These are phyloP conservation scores for Limosa lapponica DNA, from an alignment of 2,797 vertebrate genomes.

Conservation along the genomic window DNA sequence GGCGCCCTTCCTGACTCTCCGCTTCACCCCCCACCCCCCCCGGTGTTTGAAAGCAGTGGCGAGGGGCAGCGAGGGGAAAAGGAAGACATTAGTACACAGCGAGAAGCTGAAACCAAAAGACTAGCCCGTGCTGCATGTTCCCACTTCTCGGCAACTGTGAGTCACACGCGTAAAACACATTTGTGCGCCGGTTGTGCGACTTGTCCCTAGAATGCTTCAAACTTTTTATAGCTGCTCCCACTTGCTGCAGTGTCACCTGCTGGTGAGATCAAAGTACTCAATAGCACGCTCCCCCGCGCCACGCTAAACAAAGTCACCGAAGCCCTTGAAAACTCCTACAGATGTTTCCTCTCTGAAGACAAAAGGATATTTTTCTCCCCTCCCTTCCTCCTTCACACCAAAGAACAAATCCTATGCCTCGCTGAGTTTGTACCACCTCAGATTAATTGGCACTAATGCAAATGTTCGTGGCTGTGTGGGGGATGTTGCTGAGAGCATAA, in stretches of 20 bases:
- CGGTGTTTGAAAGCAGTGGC: neutral
- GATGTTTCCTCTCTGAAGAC: conserved; percentile 51
- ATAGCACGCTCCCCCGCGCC: conserved; percentile 42
- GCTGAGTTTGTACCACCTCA: conserved; percentile 48
- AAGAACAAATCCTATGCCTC: conserved; percentile 53
- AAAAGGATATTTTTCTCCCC: conserved; percentile 44
- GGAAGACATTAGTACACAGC: neutral
- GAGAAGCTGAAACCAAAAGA: conserved; percentile 20
- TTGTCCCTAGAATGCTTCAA: conserved; percentile 37
- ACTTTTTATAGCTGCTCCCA: conserved; percentile 65
- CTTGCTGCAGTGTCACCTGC: conserved; percentile 73
- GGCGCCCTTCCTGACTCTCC: neutral
- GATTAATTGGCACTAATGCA: conserved; percentile 63
- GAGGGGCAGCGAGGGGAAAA: neutral
- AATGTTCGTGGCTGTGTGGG: conserved; percentile 39
- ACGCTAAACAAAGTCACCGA: conserved; percentile 35
- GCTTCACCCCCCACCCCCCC: neutral
- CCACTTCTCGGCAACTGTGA: conserved; percentile 32
- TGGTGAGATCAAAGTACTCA: conserved; percentile 69
- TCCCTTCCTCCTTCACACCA: conserved; percentile 51
- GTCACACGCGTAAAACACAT: neutral
- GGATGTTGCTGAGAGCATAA: conserved; percentile 59
- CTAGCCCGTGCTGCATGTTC: neutral
- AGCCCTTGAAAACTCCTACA: conserved; percentile 58
- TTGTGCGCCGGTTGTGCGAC: neutral